Base-by-base conservation (phyloP, 1,140 invertebrate species). In the Neodiprion virginianus region DNA sequence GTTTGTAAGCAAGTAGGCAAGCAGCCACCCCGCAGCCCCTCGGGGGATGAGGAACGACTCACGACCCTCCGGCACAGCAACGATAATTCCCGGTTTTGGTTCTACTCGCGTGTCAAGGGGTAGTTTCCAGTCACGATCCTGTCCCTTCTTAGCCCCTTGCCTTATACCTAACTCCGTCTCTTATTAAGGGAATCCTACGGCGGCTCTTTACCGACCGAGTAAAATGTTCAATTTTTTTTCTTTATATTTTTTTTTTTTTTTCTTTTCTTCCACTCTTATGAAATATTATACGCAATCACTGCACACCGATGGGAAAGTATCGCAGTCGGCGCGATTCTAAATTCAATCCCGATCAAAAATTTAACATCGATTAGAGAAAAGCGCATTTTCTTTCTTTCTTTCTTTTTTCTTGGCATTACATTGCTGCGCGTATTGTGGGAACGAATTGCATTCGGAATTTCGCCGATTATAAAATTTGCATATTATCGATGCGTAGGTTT, bases 41-140 rank as follows among this genome's bases (percentile, higher is more conserved):
- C 21, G 21, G 65, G 53, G 49, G 67, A n/a, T 17, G 40, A 17
- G 23, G 69, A 10, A 11, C 28, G 67, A 21, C 47, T 67, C 28
- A 14, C 11, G 61, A 75, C 40, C 53, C 8, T 71, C 72, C 67
- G 50, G 28, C 28, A 48, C 72, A 67, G 61, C 40, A 67, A 69
- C 76, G 77, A 69, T 85, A 84, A 84, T 84, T 75, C 78, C 80
- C 75, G 78, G 78, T 83, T 80, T 74, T 61, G 11, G 79, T 75
- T 76, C 80, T 81, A 83, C 76, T 85, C 79, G 83, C 84, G 82
- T 85, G 83, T 78, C 79, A 79, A 75, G 65, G 74, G 75, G 78
- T 81, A 85, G 79, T 85, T 85, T 81, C 71, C 77, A 14, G 53
- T 17, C 53, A 40, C 28, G 28, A 40, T 40, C 28, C 28, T 61